Base-by-base conservation (phyloP, 2,888 invertebrate species). In the Galerucella calmariensis region DNA sequence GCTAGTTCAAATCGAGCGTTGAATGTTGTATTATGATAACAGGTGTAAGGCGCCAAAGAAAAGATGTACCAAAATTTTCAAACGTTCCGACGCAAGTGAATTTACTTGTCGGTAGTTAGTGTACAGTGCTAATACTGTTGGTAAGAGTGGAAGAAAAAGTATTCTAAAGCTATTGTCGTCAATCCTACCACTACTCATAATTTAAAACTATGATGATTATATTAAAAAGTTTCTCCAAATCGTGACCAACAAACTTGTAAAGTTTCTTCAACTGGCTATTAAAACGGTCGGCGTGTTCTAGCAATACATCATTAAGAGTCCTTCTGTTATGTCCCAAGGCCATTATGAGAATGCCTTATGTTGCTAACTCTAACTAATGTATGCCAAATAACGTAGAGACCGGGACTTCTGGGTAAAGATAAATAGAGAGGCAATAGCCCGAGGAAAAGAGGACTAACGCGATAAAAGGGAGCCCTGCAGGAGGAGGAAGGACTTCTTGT, bases 401-500 rank as follows among this genome's bases (percentile, higher is more conserved):
- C 77, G 72, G 82, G 84, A 84, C 85, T 84, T n/a, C 14, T 67
- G 67, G 84, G 85, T 82, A 81, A 87, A 87, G 87, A 87, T 87
- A 87, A 87, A 87, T 87, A 87, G 85, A 85, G 83, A 83, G 82
- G 84, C 84, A 84, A 84, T 85, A 82, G 86, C 86, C 86, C 75
- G 81, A 77, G 86, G 86, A 83, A 83, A 85, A 82, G 84, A 58
- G 85, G 85, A 84, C 84, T 86, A 86, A 85, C 85, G 85, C 85
- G 86, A 86, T 86, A 86, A 85, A 85, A 85, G 85, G 86, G 86
- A 85, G 84, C 85, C 75, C 69, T 79, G 77, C 78, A 41, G 67
- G 80, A 80, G 81, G 82, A 80, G 78, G 81, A 81, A 82, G 83
- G 81, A 76, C 82, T 82, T 78, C 82, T 84, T 83, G 80, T 86